A percentile compares a stretch with the other conserved stretches of the same genome.
phyloP scores from a whole-genome alignment of 2,888 invertebrate species.

The Parnassius smintheus region DNA sequence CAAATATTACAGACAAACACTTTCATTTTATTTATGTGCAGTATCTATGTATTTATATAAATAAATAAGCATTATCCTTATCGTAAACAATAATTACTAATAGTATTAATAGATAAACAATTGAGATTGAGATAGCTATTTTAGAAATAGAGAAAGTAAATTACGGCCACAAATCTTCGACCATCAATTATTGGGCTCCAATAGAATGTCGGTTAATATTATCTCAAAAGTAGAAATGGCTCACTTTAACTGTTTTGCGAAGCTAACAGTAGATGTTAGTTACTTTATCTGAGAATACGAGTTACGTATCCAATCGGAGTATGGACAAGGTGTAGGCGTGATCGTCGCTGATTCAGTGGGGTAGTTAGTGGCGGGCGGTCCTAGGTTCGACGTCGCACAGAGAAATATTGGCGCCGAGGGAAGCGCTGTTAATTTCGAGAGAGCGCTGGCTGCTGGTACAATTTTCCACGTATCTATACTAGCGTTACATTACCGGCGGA shows the following conservation, averaged over 20 bases:
- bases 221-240: constrained; percentile 2
- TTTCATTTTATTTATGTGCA: too few species aligned
- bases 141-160: not conserved
- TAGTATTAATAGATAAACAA: too few species aligned
- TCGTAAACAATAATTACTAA: too few species aligned
- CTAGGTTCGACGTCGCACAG: constrained; percentile 72
- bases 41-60: too few species aligned
- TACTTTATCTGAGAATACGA: constrained; percentile 69
- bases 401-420: constrained; percentile 78
- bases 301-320: constrained; percentile 72
- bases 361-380: constrained; percentile 77
- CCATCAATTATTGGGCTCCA: not conserved
- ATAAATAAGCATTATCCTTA: too few species aligned
- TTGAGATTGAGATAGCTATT: too few species aligned
- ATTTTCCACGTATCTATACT: constrained; percentile 63
- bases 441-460: constrained; percentile 66
- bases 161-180: not conserved
- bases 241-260: constrained; percentile 19
- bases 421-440: constrained; percentile 76
- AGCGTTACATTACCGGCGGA: constrained; percentile 31
- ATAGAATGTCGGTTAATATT: not conserved
- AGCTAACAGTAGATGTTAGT: constrained; percentile 59
- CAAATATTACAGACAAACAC: too few species aligned
- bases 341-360: constrained; percentile 79
- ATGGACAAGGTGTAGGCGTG: constrained; percentile 80